phyloP scores from a whole-genome alignment of 2,113 vertebrate genomes.

The Lipophrys pholis region DNA sequence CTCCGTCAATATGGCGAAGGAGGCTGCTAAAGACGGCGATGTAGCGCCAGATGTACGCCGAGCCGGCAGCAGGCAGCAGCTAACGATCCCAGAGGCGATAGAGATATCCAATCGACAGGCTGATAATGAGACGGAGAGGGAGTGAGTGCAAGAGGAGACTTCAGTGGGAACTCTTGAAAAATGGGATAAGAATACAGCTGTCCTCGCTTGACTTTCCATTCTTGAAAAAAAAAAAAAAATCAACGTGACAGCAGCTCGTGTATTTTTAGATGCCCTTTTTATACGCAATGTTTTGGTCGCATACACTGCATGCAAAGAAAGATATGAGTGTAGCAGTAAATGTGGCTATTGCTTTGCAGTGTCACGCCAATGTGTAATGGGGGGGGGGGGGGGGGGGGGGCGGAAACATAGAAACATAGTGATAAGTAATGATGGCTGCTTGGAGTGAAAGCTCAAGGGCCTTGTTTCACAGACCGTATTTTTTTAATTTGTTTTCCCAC shows the following conservation, averaged over 20 bases:
- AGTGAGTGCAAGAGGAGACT: slow-evolving; percentile 57
- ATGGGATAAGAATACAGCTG: slow-evolving; percentile 56
- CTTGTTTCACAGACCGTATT: slow-evolving; percentile 57
- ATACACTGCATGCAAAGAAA: slow-evolving; percentile 40
- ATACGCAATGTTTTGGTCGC: slow-evolving; percentile 36
- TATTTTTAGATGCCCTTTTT: slow-evolving; percentile 77
- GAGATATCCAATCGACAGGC: slow-evolving; percentile 69
- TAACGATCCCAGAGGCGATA: slow-evolving; percentile 69
- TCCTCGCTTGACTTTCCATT: slow-evolving; percentile 69
- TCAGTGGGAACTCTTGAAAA: slow-evolving; percentile 61
- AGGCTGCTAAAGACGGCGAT: slow-evolving; percentile 15
- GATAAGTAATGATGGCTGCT: slow-evolving; percentile 47
- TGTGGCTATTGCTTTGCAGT: slow-evolving; percentile 24
- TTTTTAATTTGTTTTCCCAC: slow-evolving; percentile 60
- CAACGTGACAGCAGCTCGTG: slow-evolving; percentile 63
- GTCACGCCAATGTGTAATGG: slow-evolving; percentile 28
- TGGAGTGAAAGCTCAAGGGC: slow-evolving; percentile 51
- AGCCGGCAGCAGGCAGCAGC: slow-evolving; percentile 46
- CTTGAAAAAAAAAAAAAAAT: slow-evolving; percentile 54
- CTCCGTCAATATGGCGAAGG: slow-evolving; percentile 19
- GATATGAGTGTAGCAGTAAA: slow-evolving; percentile 34
- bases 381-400: not conserved
- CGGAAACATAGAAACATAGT: slow-evolving; percentile 31
- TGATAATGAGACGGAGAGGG: slow-evolving; percentile 71
- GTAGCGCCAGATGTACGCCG: slow-evolving; percentile 16